Evolutionary conservation across 2,888 invertebrate genomes (phyloP).

Genomic region (Acronicta alni): DNA sequence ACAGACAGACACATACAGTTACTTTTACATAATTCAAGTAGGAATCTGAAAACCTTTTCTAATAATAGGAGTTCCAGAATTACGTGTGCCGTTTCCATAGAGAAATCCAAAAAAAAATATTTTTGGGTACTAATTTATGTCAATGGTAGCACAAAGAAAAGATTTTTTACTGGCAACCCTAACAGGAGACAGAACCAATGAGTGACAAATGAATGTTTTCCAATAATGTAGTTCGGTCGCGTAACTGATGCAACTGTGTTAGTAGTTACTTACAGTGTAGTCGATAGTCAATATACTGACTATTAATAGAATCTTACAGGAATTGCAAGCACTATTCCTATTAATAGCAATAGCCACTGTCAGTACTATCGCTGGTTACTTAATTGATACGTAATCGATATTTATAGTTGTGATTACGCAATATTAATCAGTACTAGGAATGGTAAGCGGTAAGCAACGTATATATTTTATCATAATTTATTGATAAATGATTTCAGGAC

Average conservation of each 20-base stretch:
- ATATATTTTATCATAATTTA: too few relatives aligned
- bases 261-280: conserved; percentile 8
- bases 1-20: too few relatives aligned
- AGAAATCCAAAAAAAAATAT: too few relatives aligned
- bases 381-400: conserved; percentile 7
- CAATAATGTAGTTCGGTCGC: conserved; percentile 54
- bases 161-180: conserved; percentile 29
- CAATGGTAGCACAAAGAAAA: too few relatives aligned
- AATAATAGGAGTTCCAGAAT: too few relatives aligned
- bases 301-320: conserved; percentile 34
- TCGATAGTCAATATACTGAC: not conserved
- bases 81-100: too few relatives aligned
- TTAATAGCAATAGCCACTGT: conserved; percentile 41
- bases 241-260: conserved; percentile 45
- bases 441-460: too few relatives aligned
- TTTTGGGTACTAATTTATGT: too few relatives aligned
- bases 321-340: conserved; percentile 47
- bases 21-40: too few relatives aligned
- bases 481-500: too few relatives aligned
- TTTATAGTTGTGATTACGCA: not conserved
- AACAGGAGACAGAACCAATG: conserved; percentile 36
- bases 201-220: conserved; percentile 54
- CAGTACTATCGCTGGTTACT: conserved; percentile 24
- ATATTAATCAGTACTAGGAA: not conserved
- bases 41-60: too few relatives aligned